Evolutionary conservation across 2,888 invertebrate species (phyloP).

Genomic region (Phymatocera aterrima): DNA sequence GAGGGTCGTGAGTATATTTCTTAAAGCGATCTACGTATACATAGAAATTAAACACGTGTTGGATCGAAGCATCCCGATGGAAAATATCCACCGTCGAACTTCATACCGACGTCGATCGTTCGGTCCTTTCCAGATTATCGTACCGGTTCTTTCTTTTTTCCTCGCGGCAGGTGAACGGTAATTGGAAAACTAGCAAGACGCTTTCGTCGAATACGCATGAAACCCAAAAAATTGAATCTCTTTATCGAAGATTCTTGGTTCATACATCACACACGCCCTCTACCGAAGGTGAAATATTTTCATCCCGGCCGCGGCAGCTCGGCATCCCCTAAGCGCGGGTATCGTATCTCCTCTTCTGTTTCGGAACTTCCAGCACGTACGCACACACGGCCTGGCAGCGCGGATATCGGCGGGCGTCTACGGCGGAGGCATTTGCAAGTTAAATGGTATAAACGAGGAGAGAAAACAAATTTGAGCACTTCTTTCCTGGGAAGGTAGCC

Average conservation of each 20-base stretch:
- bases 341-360: constrained; percentile 49
- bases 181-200: too few species aligned
- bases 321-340: constrained; percentile 39
- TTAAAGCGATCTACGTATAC: background rate
- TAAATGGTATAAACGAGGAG: constrained; percentile 67
- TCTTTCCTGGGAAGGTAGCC: constrained; percentile 51
- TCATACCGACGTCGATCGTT: constrained; percentile 27
- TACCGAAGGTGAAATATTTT: constrained; percentile 37
- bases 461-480: constrained; percentile 54
- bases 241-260: background rate
- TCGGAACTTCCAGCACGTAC: constrained; percentile 53
- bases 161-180: background rate
- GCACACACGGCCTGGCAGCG: constrained; percentile 65
- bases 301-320: constrained; percentile 43
- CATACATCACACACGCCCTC: constrained; percentile 24
- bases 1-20: constrained; percentile 15
- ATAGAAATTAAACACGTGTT: background rate
- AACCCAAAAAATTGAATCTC: background rate
- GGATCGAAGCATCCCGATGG: background rate
- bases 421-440: constrained; percentile 68
- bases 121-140: constrained; percentile 51
- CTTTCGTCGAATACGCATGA: background rate
- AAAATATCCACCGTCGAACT: background rate
- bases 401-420: constrained; percentile 58
- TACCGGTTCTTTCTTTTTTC: constrained; percentile 47